Evolutionary conservation across 2,797 vertebrate species (phyloP).

Genomic region (Lates japonicus): DNA sequence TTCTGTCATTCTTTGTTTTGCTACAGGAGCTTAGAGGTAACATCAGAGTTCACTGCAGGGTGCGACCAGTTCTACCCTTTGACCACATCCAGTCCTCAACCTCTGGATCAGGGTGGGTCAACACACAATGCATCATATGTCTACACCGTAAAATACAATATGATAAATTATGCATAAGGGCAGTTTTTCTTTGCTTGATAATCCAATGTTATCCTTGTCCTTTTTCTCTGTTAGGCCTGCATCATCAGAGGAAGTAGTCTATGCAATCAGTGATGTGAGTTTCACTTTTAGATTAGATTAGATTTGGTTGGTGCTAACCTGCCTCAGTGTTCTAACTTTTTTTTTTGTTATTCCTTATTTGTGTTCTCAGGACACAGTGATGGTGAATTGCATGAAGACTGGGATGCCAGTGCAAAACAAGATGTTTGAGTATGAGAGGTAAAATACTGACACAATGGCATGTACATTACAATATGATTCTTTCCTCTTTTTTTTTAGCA

Average conservation of each 20-base stretch:
- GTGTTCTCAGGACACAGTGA: conserved; percentile 87
- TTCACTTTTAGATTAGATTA: not conserved
- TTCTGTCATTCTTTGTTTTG: conserved; percentile 16
- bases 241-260: conserved; percentile 80
- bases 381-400: conserved; percentile 84
- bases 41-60: conserved; percentile 90
- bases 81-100: conserved; percentile 64
- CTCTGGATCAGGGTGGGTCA: conserved; percentile 76
- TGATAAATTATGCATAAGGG: not conserved
- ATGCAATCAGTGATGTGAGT: conserved; percentile 88
- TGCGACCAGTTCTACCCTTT: conserved; percentile 86
- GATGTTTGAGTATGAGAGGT: conserved; percentile 92
- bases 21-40: conserved; percentile 90
- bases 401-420: conserved; percentile 83
- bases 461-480: not conserved
- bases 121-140: not conserved
- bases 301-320: not conserved
- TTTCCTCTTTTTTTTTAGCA: not conserved
- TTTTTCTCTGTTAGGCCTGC: conserved; percentile 71
- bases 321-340: not conserved
- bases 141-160: not conserved
- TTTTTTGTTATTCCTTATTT: not conserved
- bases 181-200: not conserved
- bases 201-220: not conserved
- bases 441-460: conserved; percentile 4